Evolutionary conservation across 2,888 invertebrate species (phyloP), one percentile per base, ranked within the genome.

Genomic region (Apotomis turbidana): DNA sequence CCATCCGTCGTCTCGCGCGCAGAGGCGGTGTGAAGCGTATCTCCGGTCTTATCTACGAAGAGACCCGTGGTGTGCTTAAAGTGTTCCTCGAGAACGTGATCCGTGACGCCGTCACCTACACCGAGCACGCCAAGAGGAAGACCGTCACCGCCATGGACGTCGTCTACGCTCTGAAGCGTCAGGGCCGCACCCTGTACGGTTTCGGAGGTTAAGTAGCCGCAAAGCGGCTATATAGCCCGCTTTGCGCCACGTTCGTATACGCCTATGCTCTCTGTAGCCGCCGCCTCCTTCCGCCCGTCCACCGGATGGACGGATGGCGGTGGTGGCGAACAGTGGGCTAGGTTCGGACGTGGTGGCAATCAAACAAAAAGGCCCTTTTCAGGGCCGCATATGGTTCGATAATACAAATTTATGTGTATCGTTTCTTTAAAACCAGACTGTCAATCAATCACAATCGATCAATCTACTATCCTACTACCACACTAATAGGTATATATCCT

Each of bases 141-240:
- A 97, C 97, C 1, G 97, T 97, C 60, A 97, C 97, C 0, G 97
- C 97, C 15, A 97, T 97, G 97, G 97, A 97, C 79, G 96, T 97
- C 12, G 97, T 97, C 63, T 97, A 97, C 83, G 97, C 97, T 12
- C 87, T 97, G 81, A 97, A 97, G 84, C 55, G 15, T 27, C 55
- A 55, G 15, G 55, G 55, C 27, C 15, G 15, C 2, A 15, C 55
- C 55, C 54, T 54, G 8, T 54, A 54, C 54, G 54, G 54, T 54
- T 54, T 54, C 54, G 54, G 54, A 27, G 54, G 54, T 15, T 54
- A 54, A 54, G 54, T 49, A 49, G 49, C 9, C 9, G 49, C 9
- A 9, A 9, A 9, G 49, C 49, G 49, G 49, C 10, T 9, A 49
- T 10, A 49, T 9, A 6, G 0, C 10, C 49, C 9, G 8, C 9